phyloP scores from a whole-genome alignment of 2,113 vertebrate genomes.

The Cepphus grylle region DNA sequence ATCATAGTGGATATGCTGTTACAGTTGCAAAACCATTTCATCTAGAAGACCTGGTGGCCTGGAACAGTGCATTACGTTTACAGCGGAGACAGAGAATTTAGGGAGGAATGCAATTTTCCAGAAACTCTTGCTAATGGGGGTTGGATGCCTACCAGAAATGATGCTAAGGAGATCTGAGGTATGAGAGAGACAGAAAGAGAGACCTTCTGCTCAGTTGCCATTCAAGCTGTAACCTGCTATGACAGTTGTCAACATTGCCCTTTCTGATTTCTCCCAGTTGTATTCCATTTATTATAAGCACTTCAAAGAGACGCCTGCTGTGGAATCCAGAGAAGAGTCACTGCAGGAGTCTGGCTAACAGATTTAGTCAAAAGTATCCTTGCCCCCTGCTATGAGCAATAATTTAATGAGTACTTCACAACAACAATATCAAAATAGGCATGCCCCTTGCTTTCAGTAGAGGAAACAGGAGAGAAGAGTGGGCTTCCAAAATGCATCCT shows the following conservation, averaged over 20 bases:
- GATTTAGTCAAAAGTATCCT: slow-evolving; percentile 65
- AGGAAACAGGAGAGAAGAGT: slow-evolving; percentile 7
- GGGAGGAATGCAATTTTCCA: slow-evolving; percentile 53
- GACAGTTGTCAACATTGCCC: slow-evolving; percentile 72
- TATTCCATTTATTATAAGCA: slow-evolving; percentile 71
- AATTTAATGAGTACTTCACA: slow-evolving; percentile 68
- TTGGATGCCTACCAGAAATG: slow-evolving; percentile 63
- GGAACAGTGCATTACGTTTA: slow-evolving; percentile 29
- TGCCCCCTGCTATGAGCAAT: slow-evolving; percentile 61
- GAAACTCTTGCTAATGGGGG: slow-evolving; percentile 59
- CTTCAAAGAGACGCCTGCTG: slow-evolving; percentile 71
- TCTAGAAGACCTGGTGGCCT: slow-evolving; percentile 22
- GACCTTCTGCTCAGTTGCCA: slow-evolving; percentile 66
- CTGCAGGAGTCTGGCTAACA: slow-evolving; percentile 68
- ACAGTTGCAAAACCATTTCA: slow-evolving; percentile 19
- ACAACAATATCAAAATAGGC: slow-evolving; percentile 57
- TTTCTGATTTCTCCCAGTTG: slow-evolving; percentile 75
- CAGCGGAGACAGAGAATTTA: slow-evolving; percentile 33
- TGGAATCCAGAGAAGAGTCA: slow-evolving; percentile 58
- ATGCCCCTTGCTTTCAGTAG: slow-evolving; percentile 22
- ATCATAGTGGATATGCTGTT: background rate
- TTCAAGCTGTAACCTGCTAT: slow-evolving; percentile 64
- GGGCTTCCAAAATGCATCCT: slow-evolving; percentile 1
- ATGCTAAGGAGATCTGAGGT: slow-evolving; percentile 68
- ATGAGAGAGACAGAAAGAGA: slow-evolving; percentile 43